phyloP scores from a whole-genome alignment of 2,888 invertebrate genomes.

The Rapana venosa region DNA sequence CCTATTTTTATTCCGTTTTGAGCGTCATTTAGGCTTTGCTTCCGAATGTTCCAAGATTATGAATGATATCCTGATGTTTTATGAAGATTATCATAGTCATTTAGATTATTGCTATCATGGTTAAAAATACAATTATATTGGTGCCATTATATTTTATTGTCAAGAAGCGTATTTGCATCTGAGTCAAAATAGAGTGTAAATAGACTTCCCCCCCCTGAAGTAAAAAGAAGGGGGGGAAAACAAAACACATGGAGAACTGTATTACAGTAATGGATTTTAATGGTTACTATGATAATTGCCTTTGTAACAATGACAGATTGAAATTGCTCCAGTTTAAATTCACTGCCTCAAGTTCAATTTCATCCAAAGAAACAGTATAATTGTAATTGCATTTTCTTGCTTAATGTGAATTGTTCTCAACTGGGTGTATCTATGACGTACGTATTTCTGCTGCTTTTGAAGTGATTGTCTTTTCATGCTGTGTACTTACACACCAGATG shows the following conservation, averaged over 20 bases:
- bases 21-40: conserved; percentile 25
- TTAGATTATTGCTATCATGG: conserved; percentile 28
- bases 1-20: conserved; percentile 19
- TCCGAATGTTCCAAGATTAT: conserved; percentile 24
- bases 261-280: conserved; percentile 14
- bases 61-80: conserved; percentile 17
- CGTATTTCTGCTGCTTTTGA: conserved; percentile 36
- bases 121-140: conserved; percentile 10
- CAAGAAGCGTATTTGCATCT: conserved; percentile 21
- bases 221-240: neutral
- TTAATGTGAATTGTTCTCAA: conserved; percentile 20
- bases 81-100: conserved; percentile 29
- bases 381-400: conserved; percentile 3
- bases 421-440: conserved; percentile 21
- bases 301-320: conserved; percentile 20
- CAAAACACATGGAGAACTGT: conserved; percentile 25
- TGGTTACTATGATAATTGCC: conserved; percentile 31
- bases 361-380: conserved; percentile 38
- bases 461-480: conserved; percentile 35
- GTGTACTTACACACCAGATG: conserved; percentile 36
- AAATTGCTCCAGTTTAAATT: conserved; percentile 4
- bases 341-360: conserved; percentile 33
- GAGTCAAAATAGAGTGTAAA: conserved; percentile 32
- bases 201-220: neutral
- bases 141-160: conserved; percentile 26